These are phyloP conservation scores for Anthophora plumipes DNA, from an alignment of 2,888 invertebrate genomes.

Conservation along the genomic window DNA sequence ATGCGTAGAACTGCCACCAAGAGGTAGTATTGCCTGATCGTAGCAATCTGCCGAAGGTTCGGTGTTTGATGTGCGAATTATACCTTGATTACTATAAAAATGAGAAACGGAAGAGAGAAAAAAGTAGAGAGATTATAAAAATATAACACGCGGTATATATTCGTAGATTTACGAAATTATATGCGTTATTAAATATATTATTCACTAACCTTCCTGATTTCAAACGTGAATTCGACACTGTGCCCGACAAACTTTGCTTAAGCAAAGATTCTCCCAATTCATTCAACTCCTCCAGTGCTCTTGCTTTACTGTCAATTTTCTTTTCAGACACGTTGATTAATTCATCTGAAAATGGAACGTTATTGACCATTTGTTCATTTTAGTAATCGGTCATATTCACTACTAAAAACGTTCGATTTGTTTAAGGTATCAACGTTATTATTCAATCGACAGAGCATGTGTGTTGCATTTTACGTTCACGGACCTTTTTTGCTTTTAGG, in stretches of 20 bases:
- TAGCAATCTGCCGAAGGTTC: constrained; percentile 26
- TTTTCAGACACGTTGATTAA: constrained; percentile 55
- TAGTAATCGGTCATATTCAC: constrained; percentile 2
- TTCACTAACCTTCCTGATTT: constrained; percentile 53
- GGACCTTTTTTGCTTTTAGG: constrained; percentile 71
- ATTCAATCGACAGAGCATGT: neutral
- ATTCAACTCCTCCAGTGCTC: constrained; percentile 91
- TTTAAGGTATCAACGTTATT: neutral
- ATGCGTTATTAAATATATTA: neutral
- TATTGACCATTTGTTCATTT: constrained; percentile 13
- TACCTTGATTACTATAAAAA: constrained; percentile 21
- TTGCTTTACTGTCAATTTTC: constrained; percentile 84
- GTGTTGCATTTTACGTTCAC: constrained; percentile 28
- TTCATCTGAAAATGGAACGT: constrained; percentile 61
- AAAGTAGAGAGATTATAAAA: neutral
- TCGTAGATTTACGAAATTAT: neutral
- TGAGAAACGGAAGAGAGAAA: neutral
- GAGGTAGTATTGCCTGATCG: constrained; percentile 11
- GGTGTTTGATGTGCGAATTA: constrained; percentile 17
- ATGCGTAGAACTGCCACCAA: constrained; percentile 16
- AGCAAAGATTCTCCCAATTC: constrained; percentile 92
- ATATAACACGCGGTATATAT: neutral
- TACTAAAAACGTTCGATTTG: constrained; percentile 1
- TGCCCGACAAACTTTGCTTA: constrained; percentile 87
- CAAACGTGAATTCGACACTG: constrained; percentile 82